Percentiles rank a stretch among this genome's conserved stretches.
These are phyloP conservation scores for Silvanus unidentatus DNA, from an alignment of 2,888 invertebrate genomes.

Conservation along the genomic window DNA sequence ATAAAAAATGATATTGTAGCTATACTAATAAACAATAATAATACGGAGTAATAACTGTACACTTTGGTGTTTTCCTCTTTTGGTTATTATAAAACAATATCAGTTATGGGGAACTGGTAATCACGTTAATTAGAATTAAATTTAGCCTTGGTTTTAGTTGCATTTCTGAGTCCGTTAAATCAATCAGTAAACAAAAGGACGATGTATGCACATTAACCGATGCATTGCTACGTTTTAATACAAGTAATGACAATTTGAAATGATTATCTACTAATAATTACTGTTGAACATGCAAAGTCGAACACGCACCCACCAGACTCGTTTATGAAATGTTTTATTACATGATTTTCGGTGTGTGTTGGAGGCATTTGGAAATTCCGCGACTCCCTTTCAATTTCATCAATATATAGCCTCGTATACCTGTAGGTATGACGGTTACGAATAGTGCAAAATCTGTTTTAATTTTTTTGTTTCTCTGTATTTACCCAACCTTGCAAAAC, in stretches of 20 bases:
- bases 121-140: slow-evolving; percentile 6
- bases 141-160: slow-evolving; percentile 7
- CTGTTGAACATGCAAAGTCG: slow-evolving; percentile 22
- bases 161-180: slow-evolving; percentile 5
- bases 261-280: slow-evolving; percentile 24
- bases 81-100: no score
- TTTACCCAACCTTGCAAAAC: no score
- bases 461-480: no score
- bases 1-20: no score
- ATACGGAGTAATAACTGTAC: no score
- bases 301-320: slow-evolving; percentile 16
- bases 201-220: slow-evolving; percentile 10
- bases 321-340: not conserved
- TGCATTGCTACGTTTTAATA: slow-evolving; percentile 15
- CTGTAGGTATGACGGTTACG: no score
- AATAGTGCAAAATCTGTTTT: no score
- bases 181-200: slow-evolving; percentile 8
- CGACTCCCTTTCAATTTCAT: no score
- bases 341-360: not conserved
- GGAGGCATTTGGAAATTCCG: not conserved
- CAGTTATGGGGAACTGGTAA: no score
- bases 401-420: no score
- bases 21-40: no score
- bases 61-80: no score
- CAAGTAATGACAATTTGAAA: slow-evolving; percentile 25